Evolutionary conservation across 2,888 invertebrate genomes (phyloP), one percentile per base, ranked within the genome.

Genomic region (Scrobipalpa costella): DNA sequence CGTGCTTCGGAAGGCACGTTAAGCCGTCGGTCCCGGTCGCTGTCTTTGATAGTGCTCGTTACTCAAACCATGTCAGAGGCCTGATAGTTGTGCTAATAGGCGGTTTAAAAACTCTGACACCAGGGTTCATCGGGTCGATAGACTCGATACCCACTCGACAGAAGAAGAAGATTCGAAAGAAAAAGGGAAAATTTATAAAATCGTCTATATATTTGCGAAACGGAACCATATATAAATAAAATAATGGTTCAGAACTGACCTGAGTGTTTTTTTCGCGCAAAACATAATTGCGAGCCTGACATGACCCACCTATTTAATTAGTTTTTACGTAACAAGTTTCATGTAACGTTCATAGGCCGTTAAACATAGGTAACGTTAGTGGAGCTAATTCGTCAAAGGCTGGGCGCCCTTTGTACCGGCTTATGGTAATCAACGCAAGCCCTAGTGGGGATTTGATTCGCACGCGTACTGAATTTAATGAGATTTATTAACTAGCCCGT

Each of bases 351-450:
- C 55, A 65, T 62, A 65, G 66, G 62, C 66, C 62, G 69, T 71
- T 70, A 71, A 77, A 76, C 78, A 76, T 76, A 74, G 82, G 78
- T 79, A 78, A 83, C 81, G 83, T 81, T 79, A 79, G 81, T 79
- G 79, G 78, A 79, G 83, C 83, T 89, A 90, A 90, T 90, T 90
- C 87, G 86, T 88, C 90, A 90, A 90, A 90, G 90, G 88, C 81
- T 76, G 74, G 75, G 77, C 71, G 71, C 83, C 85, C 88, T 89
- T 88, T 90, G 88, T 88, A 78, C 80, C 77, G 79, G 87, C 86
- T 88, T 87, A 87, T 86, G 86, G 87, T 89, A 90, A 90, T 90
- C 86, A 89, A 79, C 79, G 81, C 78, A 75, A 73, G 75, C 74
- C 73, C 64, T 66, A 64, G 77, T 73, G 75, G 76, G 74, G 73